These are phyloP conservation scores for Metallyticus violacea DNA, from an alignment of 2,888 invertebrate genomes.

Conservation along the genomic window DNA sequence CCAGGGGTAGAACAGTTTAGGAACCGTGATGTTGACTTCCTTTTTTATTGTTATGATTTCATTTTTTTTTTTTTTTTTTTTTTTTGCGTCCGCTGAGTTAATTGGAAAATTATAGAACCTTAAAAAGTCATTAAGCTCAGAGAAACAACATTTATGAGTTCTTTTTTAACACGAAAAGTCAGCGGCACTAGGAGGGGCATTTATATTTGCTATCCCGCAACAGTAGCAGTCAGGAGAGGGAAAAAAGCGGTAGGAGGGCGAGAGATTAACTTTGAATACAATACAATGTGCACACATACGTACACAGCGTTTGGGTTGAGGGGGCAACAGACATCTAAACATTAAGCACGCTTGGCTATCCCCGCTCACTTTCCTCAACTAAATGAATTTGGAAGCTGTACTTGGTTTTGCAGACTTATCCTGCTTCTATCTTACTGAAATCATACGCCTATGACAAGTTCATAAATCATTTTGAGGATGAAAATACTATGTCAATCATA, in stretches of 20 bases:
- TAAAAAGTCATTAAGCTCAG: conserved; percentile 32
- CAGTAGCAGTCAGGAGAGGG: not conserved
- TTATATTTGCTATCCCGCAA: conserved; percentile 16
- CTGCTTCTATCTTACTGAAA: not conserved
- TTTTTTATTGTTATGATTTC: not conserved
- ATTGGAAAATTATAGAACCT: conserved; percentile 33
- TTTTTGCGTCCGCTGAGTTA: conserved; percentile 24
- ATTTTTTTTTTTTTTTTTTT: not conserved
- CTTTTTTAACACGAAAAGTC: conserved; percentile 16
- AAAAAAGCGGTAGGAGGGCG: too few species aligned
- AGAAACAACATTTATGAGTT: conserved; percentile 31
- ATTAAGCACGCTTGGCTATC: not conserved
- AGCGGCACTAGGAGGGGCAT: conserved; percentile 9
- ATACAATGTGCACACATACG: not conserved
- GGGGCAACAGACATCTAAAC: not conserved
- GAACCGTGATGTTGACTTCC: not conserved
- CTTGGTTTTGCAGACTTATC: too few species aligned
- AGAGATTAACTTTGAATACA: conserved; percentile 22
- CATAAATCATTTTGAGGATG: too few species aligned
- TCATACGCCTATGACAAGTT: too few species aligned
- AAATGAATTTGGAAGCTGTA: not conserved
- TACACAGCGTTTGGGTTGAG: not conserved
- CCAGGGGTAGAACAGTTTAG: not conserved
- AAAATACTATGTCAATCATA: too few species aligned
- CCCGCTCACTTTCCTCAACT: not conserved